Percentiles rank a stretch among this genome's conserved stretches.
Evolutionary conservation across 23 tunicate genomes (phyloP).

Genomic region (Ciona savignyi): DNA sequence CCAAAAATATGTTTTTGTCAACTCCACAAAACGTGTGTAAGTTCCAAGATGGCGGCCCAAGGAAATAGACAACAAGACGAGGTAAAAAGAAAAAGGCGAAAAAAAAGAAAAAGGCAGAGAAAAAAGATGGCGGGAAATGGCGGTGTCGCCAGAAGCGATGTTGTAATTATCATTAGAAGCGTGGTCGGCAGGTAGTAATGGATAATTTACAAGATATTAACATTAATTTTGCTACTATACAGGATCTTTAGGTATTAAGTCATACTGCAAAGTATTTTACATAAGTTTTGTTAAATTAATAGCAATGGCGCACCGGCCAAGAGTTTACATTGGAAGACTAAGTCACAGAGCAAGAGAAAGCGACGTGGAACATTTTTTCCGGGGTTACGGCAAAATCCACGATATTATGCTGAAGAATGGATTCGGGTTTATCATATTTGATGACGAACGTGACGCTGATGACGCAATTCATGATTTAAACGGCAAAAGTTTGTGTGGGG

Average conservation of each 20-base stretch:
- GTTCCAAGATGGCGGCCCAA: too few relatives aligned
- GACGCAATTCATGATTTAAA: conserved; percentile 91
- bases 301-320: conserved; percentile 44
- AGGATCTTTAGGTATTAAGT: too few relatives aligned
- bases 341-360: conserved; percentile 83
- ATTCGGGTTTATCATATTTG: conserved; percentile 89
- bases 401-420: conserved; percentile 95
- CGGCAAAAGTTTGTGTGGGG: conserved; percentile 85
- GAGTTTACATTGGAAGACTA: conserved; percentile 81
- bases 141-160: too few relatives aligned
- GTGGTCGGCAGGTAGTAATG: too few relatives aligned
- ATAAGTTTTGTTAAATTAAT: too few relatives aligned
- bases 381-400: conserved; percentile 73
- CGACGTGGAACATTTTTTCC: conserved; percentile 86
- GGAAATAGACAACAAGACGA: not conserved
- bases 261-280: too few relatives aligned
- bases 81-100: not conserved
- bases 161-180: too few relatives aligned
- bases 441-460: conserved; percentile 85
- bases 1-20: too few relatives aligned
- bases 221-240: too few relatives aligned
- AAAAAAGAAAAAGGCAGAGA: not conserved
- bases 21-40: too few relatives aligned
- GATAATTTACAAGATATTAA: too few relatives aligned
- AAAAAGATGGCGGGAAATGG: not conserved